Conservation (phyloP, 2,888 invertebrate species). For the Oscheius myriophilus region DNA sequence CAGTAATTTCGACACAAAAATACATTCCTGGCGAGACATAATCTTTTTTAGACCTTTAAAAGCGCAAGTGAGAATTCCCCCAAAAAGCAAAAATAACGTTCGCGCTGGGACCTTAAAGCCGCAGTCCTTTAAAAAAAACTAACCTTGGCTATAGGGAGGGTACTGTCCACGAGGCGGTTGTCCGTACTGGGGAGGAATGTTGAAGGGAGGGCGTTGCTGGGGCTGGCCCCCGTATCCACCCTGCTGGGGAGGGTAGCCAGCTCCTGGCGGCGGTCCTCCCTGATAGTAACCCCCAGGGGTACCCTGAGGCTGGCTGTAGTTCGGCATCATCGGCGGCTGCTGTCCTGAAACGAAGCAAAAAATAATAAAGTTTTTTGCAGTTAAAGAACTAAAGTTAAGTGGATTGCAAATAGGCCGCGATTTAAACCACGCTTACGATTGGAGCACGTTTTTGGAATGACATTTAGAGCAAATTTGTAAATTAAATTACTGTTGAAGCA, state of each 20-base stretch:
- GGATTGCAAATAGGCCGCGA: too few species aligned
- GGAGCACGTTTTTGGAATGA: too few species aligned
- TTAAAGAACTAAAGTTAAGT: too few species aligned
- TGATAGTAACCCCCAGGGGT: slow-evolving; percentile 14
- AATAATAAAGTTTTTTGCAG: too few species aligned
- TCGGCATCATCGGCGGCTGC: slow-evolving; percentile 15
- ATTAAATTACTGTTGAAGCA: too few species aligned
- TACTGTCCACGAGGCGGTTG: slow-evolving; percentile 36
- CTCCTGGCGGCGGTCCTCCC: not conserved
- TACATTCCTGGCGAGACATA: not conserved
- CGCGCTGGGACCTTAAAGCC: too few species aligned
- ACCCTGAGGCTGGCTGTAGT: slow-evolving; percentile 15
- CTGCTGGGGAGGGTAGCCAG: slow-evolving; percentile 30
- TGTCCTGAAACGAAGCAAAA: slow-evolving; percentile 12
- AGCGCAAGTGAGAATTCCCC: too few species aligned
- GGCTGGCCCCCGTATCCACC: slow-evolving; percentile 35
- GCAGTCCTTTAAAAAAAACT: not conserved
- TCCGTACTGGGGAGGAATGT: slow-evolving; percentile 5
- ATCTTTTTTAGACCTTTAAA: too few species aligned
- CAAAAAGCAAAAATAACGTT: not conserved
- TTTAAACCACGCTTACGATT: too few species aligned
- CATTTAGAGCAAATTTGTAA: too few species aligned
- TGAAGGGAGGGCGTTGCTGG: slow-evolving; percentile 2
- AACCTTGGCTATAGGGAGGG: slow-evolving; percentile 23
- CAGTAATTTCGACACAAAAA: not conserved